Conservation (phyloP, 2,888 invertebrate genomes). For the Anthrax anthrax region DNA sequence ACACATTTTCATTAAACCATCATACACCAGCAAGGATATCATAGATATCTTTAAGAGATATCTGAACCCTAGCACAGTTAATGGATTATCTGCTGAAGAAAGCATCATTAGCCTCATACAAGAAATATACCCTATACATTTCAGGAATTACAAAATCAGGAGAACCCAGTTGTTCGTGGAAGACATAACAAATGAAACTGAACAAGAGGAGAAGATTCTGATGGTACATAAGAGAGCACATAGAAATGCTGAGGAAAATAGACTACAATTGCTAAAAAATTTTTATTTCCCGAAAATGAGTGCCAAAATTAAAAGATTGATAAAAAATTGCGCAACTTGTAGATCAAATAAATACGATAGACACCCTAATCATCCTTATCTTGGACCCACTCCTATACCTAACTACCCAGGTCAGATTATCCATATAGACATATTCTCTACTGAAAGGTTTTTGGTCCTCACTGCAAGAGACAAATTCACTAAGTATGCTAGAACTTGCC, state of each 20-base stretch:
- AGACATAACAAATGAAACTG: no score
- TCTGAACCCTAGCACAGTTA: not conserved
- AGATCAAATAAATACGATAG: no score
- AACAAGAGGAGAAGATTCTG: no score
- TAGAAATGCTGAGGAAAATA: no score
- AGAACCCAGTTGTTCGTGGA: no score
- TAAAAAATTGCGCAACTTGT: conserved; percentile 10
- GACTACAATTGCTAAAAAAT: no score
- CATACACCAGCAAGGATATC: conserved; percentile 1
- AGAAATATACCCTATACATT: no score
- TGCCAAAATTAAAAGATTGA: conserved; percentile 4
- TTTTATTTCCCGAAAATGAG: no score
- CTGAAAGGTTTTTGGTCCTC: conserved; percentile 7
- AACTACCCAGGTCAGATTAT: conserved; percentile 10
- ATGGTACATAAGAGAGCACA: no score
- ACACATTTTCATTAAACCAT: conserved; percentile 1
- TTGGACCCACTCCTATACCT: conserved; percentile 11
- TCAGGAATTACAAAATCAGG: no score
- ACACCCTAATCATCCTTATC: conserved; percentile 6
- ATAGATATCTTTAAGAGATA: conserved; percentile 4
- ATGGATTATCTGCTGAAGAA: not conserved
- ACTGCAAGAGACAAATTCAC: conserved; percentile 12
- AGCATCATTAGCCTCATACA: no score
- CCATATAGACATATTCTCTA: conserved; percentile 11
- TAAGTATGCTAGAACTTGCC: conserved; percentile 6